Evolutionary conservation across 2,797 vertebrate species (phyloP).

Genomic region (Sphenopsis melanotis): DNA sequence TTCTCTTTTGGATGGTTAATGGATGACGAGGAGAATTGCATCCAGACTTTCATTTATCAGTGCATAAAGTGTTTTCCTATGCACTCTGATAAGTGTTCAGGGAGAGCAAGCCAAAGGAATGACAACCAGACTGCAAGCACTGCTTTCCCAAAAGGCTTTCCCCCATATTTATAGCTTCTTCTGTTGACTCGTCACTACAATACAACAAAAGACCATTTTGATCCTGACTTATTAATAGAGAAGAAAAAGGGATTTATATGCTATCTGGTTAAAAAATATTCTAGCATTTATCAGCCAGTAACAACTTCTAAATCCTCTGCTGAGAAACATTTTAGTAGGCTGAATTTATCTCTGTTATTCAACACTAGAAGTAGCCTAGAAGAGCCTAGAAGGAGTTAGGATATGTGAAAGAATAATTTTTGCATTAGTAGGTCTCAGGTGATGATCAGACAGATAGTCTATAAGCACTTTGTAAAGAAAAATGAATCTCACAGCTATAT

Average conservation of each 20-base stretch:
- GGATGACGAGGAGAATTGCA: background rate
- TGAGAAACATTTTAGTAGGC: background rate
- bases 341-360: slow-evolving; percentile 44
- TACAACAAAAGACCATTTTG: background rate
- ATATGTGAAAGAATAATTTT: slow-evolving; percentile 50
- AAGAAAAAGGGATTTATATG: background rate
- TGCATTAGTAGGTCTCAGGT: slow-evolving; percentile 55
- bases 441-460: slow-evolving; percentile 40
- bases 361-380: slow-evolving; percentile 28
- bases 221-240: background rate
- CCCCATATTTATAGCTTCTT: background rate
- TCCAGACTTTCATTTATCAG: background rate
- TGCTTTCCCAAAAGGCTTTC: background rate
- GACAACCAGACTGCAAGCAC: background rate
- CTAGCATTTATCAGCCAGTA: slow-evolving; percentile 6
- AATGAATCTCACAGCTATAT: slow-evolving; percentile 61
- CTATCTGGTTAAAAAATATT: background rate
- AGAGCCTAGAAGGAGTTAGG: slow-evolving; percentile 13
- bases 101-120: background rate
- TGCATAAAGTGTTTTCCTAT: background rate
- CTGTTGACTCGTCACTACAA: background rate
- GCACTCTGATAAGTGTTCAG: background rate
- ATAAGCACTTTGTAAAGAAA: slow-evolving; percentile 63
- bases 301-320: slow-evolving; percentile 34
- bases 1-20: background rate